Base-by-base conservation (phyloP, 2,797 vertebrate genomes). In the Eurystomus glaucurus region DNA sequence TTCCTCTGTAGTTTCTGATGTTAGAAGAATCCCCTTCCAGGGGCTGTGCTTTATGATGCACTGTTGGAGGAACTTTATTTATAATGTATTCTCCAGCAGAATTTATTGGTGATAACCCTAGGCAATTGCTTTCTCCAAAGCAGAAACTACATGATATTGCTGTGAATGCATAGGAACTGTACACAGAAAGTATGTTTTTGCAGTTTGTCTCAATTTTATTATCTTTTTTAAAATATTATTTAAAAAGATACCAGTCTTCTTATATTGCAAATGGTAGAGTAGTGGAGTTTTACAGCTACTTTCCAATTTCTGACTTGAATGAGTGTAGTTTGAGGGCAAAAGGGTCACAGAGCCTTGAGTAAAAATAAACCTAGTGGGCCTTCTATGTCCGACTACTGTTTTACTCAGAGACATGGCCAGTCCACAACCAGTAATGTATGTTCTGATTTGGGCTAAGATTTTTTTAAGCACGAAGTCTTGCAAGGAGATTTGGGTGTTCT, bases 51-150 rank as follows among this genome's bases (percentile, higher is more conserved):
- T 43, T 35, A 7, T 72, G 58, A 3, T 79, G 17, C 31, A 22
- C 48, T 54, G 10, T 58, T 80, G 50, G 21, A 71, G 43, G 13
- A 69, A 35, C 14, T 51, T 58, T 37, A 41, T 64, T 68, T 74
- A 45, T 29, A 57, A 50, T 60, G 5, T 45, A 16, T 69, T 91
- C 92, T 82, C 54, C 76, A 85, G 29, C 16, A 94, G 46, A 94
- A 93, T 76, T 77, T 52, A 46, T 84, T 28, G 84, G 37, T 62
- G 12, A 15, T 81, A 86, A 76, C 9, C 8, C 16, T 61, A n/a
- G 25, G 48, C 28, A 78, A 72, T 14, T 91, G 19, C 28, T 93
- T 88, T 96, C 29, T 69, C 82, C 72, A 80, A 48, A 90, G 37
- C 19, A 88, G 70, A 78, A 88, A 41, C 33, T 88, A 39, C 21